These are phyloP conservation scores for Sternotherus odoratus DNA, from an alignment of 2,797 vertebrate species.

Conservation along the genomic window DNA sequence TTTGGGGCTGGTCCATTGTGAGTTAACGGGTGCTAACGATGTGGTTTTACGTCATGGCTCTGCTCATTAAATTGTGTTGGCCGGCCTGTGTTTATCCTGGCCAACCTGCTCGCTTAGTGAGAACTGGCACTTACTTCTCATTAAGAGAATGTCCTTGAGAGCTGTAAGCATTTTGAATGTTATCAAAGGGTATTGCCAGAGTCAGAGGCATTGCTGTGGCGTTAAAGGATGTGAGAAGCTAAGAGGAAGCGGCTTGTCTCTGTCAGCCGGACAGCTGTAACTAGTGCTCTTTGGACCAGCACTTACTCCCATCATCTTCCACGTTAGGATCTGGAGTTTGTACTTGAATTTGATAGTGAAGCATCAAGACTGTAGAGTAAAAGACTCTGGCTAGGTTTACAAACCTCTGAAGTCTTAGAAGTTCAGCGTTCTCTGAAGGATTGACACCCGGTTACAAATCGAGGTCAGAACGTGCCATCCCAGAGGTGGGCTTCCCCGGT, in stretches of 20 bases:
- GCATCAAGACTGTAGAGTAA: neutral
- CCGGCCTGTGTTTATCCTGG: rapidly evolving
- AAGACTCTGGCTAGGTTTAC: neutral
- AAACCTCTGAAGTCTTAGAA: neutral
- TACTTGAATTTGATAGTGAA: rapidly evolving
- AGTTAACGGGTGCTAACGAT: neutral
- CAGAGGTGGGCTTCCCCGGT: neutral
- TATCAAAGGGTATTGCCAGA: neutral
- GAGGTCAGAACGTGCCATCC: neutral
- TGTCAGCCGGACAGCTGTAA: neutral
- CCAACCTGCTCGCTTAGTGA: neutral
- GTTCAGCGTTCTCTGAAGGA: neutral
- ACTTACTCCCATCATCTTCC: neutral
- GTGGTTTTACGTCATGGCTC: neutral
- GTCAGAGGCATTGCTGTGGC: rapidly evolving
- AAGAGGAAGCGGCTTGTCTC: neutral
- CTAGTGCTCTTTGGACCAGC: neutral
- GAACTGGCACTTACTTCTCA: neutral
- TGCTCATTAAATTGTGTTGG: neutral
- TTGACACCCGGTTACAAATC: neutral
- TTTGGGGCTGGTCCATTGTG: neutral
- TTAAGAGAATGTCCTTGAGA: neutral
- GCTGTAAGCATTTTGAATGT: neutral
- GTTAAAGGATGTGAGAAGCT: neutral
- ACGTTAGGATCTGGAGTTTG: neutral